phyloP scores from a whole-genome alignment of 2,113 vertebrate genomes.

The Megaleporinus macrocephalus region DNA sequence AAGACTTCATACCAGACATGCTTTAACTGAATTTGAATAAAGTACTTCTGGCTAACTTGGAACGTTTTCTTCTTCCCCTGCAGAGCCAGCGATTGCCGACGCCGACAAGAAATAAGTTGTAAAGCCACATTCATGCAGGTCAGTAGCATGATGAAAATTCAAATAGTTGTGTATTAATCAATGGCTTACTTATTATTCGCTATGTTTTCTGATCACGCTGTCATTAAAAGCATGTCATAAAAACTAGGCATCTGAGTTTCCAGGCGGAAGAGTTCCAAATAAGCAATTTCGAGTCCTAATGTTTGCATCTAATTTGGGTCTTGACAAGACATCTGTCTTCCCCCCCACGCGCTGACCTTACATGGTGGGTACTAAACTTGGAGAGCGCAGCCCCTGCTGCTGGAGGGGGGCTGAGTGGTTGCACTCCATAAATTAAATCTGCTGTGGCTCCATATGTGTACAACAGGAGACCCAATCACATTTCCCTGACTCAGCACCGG shows the following conservation, averaged over 20 bases:
- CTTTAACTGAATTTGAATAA: neutral
- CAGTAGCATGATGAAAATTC: constrained; percentile 45
- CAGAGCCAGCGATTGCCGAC: constrained; percentile 69
- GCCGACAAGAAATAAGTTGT: constrained; percentile 72
- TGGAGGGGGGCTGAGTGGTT: constrained; percentile 52
- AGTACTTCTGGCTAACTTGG: neutral
- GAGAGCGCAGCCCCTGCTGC: constrained; percentile 65
- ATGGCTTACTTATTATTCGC: no score
- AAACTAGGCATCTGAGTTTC: neutral
- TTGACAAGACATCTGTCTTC: constrained; percentile 57
- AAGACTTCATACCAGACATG: neutral
- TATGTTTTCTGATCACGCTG: neutral
- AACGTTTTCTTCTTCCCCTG: constrained; percentile 34
- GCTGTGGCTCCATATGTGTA: constrained; percentile 53
- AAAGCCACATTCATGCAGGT: constrained; percentile 64
- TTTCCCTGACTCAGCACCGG: constrained; percentile 71
- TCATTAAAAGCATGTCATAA: neutral
- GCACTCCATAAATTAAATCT: constrained; percentile 72
- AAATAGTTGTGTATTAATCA: neutral
- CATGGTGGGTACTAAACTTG: constrained; percentile 76
- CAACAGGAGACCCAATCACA: constrained; percentile 64
- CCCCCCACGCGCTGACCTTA: constrained; percentile 58
- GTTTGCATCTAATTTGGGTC: constrained; percentile 60
- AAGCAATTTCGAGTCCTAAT: constrained; percentile 14
- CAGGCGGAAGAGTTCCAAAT: neutral